Percentiles rank a stretch among this genome's conserved stretches.
phyloP scores from a whole-genome alignment of 2,113 vertebrate species.

The Dunckerocampus dactyliophorus region DNA sequence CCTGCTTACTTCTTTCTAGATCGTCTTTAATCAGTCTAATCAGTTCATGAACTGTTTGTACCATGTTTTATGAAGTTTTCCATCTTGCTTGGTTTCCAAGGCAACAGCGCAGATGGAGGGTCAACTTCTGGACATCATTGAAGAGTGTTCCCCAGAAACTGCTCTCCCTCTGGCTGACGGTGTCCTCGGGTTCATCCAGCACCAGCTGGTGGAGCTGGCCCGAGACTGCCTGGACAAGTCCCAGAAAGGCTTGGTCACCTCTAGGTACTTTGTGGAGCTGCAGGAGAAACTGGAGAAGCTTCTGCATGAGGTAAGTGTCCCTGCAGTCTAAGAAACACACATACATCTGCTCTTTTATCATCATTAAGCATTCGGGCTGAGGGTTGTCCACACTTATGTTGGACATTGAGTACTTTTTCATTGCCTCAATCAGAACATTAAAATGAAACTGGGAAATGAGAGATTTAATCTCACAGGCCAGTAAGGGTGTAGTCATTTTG shows the following conservation, averaged over 20 bases:
- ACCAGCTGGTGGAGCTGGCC: constrained; percentile 90
- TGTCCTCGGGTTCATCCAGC: constrained; percentile 92
- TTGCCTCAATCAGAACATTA: constrained; percentile 19
- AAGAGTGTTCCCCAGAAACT: constrained; percentile 70
- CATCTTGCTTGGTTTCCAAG: constrained; percentile 60
- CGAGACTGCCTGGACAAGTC: constrained; percentile 92
- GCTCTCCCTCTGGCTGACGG: constrained; percentile 85
- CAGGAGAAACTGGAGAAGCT: constrained; percentile 94
- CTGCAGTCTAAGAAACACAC: neutral
- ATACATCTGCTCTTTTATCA: neutral
- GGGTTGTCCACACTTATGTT: constrained; percentile 9
- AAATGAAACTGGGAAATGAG: constrained; percentile 12
- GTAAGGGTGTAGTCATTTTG: constrained; percentile 22
- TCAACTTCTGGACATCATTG: constrained; percentile 82
- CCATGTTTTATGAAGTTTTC: constrained; percentile 22
- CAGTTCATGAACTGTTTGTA: neutral
- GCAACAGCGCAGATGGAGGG: constrained; percentile 94
- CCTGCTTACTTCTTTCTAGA: neutral
- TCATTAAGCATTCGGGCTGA: neutral
- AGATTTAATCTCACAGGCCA: constrained; percentile 17
- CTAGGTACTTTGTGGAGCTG: constrained; percentile 91
- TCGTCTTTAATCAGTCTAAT: neutral
- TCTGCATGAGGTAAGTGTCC: constrained; percentile 78
- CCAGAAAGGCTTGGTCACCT: constrained; percentile 84
- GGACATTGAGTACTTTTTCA: constrained; percentile 19